phyloP scores from a whole-genome alignment of 2,797 vertebrate species.

The Mus minutoides region DNA sequence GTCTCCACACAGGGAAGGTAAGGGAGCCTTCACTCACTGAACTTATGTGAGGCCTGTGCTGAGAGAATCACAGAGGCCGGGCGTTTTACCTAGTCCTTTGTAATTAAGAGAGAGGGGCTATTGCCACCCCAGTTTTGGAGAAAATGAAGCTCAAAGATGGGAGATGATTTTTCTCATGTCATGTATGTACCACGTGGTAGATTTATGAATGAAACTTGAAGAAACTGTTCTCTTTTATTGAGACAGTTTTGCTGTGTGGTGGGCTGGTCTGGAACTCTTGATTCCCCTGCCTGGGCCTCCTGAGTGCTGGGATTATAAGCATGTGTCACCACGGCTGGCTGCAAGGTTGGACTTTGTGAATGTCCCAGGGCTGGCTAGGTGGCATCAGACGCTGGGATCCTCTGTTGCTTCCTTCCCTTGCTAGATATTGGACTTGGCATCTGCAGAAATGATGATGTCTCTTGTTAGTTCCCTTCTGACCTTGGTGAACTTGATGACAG shows the following conservation, averaged over 20 bases:
- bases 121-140: not conserved
- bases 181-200: not conserved
- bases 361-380: not conserved
- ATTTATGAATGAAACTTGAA: not conserved
- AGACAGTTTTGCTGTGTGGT: not conserved
- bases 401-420: not conserved
- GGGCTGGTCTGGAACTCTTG: not conserved
- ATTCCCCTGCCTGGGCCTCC: not conserved
- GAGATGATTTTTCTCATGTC: constrained; percentile 32
- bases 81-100: not conserved
- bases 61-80: not conserved
- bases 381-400: not conserved
- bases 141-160: not conserved
- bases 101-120: not conserved
- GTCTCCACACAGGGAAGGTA: not conserved
- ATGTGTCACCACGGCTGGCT: not conserved
- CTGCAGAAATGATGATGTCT: not conserved
- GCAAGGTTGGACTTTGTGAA: not conserved
- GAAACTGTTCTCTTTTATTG: not conserved
- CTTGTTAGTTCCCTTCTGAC: not conserved
- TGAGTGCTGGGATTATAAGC: not conserved
- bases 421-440: not conserved
- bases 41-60: not conserved
- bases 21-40: not conserved
- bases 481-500: not conserved